Percentiles rank a stretch among this genome's conserved stretches.
Conservation (phyloP, 1,140 invertebrate species). For the Apis dorsata region DNA sequence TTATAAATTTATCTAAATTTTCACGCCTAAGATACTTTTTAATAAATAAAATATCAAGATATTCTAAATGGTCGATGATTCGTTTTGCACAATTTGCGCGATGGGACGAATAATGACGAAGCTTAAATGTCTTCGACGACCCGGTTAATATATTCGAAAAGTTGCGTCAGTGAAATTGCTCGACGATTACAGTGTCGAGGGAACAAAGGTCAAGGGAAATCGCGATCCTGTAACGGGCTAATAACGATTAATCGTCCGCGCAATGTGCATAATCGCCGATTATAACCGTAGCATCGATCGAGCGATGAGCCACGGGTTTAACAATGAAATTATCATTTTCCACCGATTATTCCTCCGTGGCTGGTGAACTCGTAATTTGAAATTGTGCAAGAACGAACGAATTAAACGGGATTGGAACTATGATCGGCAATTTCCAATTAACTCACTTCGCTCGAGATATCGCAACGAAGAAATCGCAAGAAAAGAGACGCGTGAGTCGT, state of each 20-base stretch:
- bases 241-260: background rate
- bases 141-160: slow-evolving; percentile 30
- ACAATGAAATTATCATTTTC: slow-evolving; percentile 33
- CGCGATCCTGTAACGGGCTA: background rate
- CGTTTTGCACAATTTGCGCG: too few relatives aligned
- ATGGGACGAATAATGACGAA: slow-evolving; percentile 17
- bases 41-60: too few relatives aligned
- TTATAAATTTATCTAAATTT: background rate
- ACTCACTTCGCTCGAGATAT: background rate
- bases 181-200: background rate
- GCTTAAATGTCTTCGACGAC: background rate
- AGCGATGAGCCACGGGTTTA: background rate
- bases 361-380: background rate
- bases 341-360: slow-evolving; percentile 8
- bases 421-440: background rate
- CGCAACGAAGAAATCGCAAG: background rate
- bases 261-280: slow-evolving; percentile 1
- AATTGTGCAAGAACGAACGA: slow-evolving; percentile 1
- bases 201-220: slow-evolving; percentile 11
- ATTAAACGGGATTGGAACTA: slow-evolving; percentile 15
- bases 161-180: background rate
- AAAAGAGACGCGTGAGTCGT: too few relatives aligned
- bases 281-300: slow-evolving; percentile 3
- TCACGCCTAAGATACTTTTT: background rate
- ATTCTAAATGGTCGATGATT: too few relatives aligned